phyloP scores from a whole-genome alignment of 2,888 invertebrate species.

The Poecilus cupreus region DNA sequence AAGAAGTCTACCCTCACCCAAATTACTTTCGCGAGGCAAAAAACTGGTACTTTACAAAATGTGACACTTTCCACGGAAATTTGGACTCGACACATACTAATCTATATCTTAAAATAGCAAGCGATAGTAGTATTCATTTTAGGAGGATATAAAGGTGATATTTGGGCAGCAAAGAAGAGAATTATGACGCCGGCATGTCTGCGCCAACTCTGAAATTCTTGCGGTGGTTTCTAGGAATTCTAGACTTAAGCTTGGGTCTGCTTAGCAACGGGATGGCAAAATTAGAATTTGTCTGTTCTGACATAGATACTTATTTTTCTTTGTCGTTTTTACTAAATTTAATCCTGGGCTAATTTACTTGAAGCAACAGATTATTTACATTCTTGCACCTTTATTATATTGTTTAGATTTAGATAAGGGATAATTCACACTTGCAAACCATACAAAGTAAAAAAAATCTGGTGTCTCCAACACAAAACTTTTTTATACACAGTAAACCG shows the following conservation, averaged over 20 bases:
- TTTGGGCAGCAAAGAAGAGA: slow-evolving; percentile 24
- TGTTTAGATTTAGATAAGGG: not conserved
- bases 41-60: slow-evolving; percentile 36
- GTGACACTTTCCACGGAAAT: slow-evolving; percentile 34
- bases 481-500: no score
- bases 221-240: slow-evolving; percentile 67
- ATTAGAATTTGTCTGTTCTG: slow-evolving; percentile 39
- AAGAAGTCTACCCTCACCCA: slow-evolving; percentile 13
- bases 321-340: not conserved
- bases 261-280: slow-evolving; percentile 4
- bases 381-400: no score
- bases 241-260: slow-evolving; percentile 23
- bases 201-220: slow-evolving; percentile 67
- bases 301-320: slow-evolving; percentile 27
- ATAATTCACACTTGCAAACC: no score
- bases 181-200: slow-evolving; percentile 67
- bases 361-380: no score
- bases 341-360: no score
- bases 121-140: not conserved
- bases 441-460: no score
- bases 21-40: slow-evolving; percentile 48
- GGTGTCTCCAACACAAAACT: no score
- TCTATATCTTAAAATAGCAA: not conserved
- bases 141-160: not conserved
- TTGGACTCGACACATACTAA: not conserved